Evolutionary conservation across 2,888 invertebrate genomes (phyloP), one percentile per base, ranked within the genome.

Genomic region (Ennomos erosarius): DNA sequence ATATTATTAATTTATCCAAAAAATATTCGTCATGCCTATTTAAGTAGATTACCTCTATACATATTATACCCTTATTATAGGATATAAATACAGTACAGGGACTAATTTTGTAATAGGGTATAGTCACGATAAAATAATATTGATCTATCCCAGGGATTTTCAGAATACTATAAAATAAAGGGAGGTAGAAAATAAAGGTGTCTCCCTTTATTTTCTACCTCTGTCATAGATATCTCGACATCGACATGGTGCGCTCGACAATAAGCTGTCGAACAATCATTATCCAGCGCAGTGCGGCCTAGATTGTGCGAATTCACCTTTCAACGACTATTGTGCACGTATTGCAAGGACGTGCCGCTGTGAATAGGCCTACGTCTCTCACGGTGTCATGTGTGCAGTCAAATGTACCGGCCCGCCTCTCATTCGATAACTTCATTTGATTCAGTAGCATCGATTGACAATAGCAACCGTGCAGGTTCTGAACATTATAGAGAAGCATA

Each of bases 281-380:
- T 70, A 69, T 70, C 62, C 59, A 55, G 66, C 51, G 58, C 68
- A 67, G 66, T 68, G 70, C 75, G 71, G 68, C 68, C 69, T 74
- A 82, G 85, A 87, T 83, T 85, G 84, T 86, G 84, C 79, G 81
- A 82, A 86, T 86, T 82, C 71, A 64, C 71, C 72, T 76, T 78
- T 74, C 73, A 73, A 75, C 71, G 75, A 69, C 76, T 75, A 88
- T 89, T 87, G 85, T 84, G 80, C 85, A 85, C 86, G 88, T 86
- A 82, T 70, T 68, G 57, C 71, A 71, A 58, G 73, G 76, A 80
- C 78, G 76, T 71, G 79, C 74, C 74, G 82, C 80, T 80, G 73
- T 87, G 82, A 86, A 88, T 85, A 80, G 84, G 75, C 82, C 64
- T 65, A 56, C 74, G 68, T 65, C 78, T 74, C 69, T 64, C 62